phyloP scores from a whole-genome alignment of 2,888 invertebrate genomes.

The Chydorus sphaericus region DNA sequence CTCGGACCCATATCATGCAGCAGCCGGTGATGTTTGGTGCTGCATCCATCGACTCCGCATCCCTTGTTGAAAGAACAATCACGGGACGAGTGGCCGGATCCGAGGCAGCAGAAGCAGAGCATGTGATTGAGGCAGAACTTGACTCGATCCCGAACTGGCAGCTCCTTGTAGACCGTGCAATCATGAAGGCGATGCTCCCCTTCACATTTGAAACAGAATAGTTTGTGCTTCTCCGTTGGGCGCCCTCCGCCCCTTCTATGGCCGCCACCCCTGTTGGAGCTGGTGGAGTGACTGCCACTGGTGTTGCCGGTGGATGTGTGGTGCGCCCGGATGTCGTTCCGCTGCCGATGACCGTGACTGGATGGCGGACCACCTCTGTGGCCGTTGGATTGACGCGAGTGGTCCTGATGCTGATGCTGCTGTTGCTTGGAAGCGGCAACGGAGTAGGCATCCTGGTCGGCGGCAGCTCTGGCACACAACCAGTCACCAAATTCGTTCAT shows the following conservation, averaged over 20 bases:
- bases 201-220: conserved; percentile 1
- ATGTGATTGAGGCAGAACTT: not conserved
- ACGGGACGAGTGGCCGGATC: not conserved
- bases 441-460: conserved; percentile 2
- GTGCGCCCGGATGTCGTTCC: too few species aligned
- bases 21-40: not conserved
- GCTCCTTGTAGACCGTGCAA: not conserved
- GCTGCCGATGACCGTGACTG: too few species aligned
- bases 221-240: too few species aligned
- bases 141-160: not conserved
- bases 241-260: too few species aligned
- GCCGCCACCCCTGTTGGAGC: too few species aligned
- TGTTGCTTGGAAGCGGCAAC: not conserved
- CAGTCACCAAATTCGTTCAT: not conserved
- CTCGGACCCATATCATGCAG: not conserved
- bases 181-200: not conserved
- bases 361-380: too few species aligned
- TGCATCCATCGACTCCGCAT: conserved; percentile 4
- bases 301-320: too few species aligned
- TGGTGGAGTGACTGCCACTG: too few species aligned
- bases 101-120: conserved; percentile 5
- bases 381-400: too few species aligned
- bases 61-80: not conserved
- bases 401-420: not conserved
- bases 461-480: conserved; percentile 2